phyloP scores from a whole-genome alignment of 2,113 vertebrate species.

The Shinisaurus crocodilurus region DNA sequence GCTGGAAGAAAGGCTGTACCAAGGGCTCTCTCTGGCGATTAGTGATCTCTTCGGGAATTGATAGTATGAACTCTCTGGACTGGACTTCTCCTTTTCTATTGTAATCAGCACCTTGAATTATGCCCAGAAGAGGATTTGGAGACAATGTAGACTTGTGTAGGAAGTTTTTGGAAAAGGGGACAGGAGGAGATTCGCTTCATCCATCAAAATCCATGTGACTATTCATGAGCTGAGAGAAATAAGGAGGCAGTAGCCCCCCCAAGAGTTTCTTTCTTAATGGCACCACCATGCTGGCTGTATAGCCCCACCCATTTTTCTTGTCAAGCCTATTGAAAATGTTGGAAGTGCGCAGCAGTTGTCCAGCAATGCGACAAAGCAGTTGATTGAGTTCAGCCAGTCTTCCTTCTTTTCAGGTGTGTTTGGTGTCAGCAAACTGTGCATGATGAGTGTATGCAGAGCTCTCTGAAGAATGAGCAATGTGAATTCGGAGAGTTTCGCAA shows the following conservation, averaged over 20 bases:
- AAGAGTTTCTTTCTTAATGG: not conserved
- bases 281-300: too few relatives aligned
- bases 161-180: not conserved
- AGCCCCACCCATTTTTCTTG: not conserved
- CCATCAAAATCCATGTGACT: not conserved
- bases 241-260: not conserved
- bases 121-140: not conserved
- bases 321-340: not conserved
- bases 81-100: not conserved
- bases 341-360: not conserved
- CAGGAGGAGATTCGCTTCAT: not conserved
- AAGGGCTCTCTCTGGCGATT: too few relatives aligned
- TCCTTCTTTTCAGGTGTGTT: conserved; percentile 82
- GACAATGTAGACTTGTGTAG: not conserved
- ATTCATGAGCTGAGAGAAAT: not conserved
- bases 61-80: not conserved
- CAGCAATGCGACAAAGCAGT: accelerated
- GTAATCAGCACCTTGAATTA: not conserved
- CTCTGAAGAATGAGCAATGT: conserved; percentile 79
- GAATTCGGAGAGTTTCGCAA: conserved; percentile 91
- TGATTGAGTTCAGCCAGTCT: not conserved
- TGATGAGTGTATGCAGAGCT: conserved; percentile 87
- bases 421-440: conserved; percentile 96
- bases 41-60: not conserved
- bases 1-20: too few relatives aligned